Percentiles rank a stretch among this genome's conserved stretches.
phyloP scores from a whole-genome alignment of 2,113 vertebrate species.

The Oreotrochilus melanogaster region DNA sequence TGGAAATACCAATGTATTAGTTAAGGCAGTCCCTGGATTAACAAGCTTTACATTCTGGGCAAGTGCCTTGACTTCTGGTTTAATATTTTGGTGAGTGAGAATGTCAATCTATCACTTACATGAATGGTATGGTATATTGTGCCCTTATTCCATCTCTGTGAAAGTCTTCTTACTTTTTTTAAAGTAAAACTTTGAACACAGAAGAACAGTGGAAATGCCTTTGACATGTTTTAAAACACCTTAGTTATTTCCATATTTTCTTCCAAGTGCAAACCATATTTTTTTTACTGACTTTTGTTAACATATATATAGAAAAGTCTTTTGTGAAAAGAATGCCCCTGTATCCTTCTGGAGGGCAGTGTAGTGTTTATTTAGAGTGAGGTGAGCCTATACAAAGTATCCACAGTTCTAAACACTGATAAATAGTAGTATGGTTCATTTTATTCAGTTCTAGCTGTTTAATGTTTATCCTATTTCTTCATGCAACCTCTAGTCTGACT shows the following conservation, averaged over 20 bases:
- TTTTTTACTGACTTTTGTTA: not conserved
- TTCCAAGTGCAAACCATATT: not conserved
- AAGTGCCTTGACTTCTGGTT: not conserved
- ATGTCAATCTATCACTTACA: not conserved
- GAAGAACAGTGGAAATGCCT: not conserved
- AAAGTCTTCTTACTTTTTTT: not conserved
- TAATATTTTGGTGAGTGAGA: not conserved
- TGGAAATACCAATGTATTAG: not conserved
- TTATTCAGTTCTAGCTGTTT: not conserved
- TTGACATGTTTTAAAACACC: not conserved
- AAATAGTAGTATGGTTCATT: not conserved
- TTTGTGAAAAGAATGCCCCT: not conserved
- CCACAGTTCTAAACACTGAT: not conserved
- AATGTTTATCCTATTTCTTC: not conserved
- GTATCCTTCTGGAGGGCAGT: not conserved
- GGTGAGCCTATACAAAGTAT: not conserved
- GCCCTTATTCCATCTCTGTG: not conserved
- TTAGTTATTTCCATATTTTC: not conserved
- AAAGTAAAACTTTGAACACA: not conserved
- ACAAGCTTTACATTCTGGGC: not conserved
- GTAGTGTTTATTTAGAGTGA: not conserved
- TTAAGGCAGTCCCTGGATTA: not conserved
- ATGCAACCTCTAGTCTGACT: not conserved
- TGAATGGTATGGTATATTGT: not conserved
- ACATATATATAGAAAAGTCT: not conserved